Evolutionary conservation across 2,888 invertebrate genomes (phyloP).

Genomic region (Agapostemon virescens): DNA sequence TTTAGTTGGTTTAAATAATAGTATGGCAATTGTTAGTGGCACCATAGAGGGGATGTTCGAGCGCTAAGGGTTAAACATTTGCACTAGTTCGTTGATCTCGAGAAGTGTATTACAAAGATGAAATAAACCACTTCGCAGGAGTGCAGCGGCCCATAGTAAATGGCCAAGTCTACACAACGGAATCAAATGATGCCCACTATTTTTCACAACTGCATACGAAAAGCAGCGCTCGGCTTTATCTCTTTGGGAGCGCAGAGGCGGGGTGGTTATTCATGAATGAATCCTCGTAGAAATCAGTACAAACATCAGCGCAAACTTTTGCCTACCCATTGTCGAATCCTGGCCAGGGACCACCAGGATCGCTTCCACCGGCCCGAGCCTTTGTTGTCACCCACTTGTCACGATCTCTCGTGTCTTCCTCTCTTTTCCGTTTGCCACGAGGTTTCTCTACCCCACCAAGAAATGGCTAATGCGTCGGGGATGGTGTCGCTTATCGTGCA

Average conservation of each 20-base stretch:
- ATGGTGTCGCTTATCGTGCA: conserved; percentile 71
- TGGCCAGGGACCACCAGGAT: conserved; percentile 31
- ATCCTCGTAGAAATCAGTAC: conserved; percentile 15
- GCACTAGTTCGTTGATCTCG: neutral
- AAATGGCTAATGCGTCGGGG: conserved; percentile 75
- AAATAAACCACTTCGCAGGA: neutral
- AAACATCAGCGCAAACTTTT: conserved; percentile 25
- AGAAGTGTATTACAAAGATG: neutral
- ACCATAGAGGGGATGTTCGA: no score
- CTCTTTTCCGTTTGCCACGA: conserved; percentile 30
- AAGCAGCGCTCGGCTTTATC: conserved; percentile 4
- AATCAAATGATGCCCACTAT: conserved; percentile 9
- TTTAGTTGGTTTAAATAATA: no score
- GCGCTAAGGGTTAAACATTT: no score
- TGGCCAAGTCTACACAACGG: neutral
- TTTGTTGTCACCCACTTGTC: conserved; percentile 74
- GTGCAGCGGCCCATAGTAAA: neutral
- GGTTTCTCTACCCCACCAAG: conserved; percentile 50
- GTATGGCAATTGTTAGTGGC: no score
- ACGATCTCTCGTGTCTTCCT: conserved; percentile 65
- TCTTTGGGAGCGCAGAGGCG: neutral
- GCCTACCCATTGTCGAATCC: neutral
- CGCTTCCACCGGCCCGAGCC: conserved; percentile 18
- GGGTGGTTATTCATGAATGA: conserved; percentile 11
- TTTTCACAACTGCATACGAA: neutral